These are phyloP conservation scores for Lutraria lutraria DNA, from an alignment of 2,888 invertebrate species.

Conservation along the genomic window DNA sequence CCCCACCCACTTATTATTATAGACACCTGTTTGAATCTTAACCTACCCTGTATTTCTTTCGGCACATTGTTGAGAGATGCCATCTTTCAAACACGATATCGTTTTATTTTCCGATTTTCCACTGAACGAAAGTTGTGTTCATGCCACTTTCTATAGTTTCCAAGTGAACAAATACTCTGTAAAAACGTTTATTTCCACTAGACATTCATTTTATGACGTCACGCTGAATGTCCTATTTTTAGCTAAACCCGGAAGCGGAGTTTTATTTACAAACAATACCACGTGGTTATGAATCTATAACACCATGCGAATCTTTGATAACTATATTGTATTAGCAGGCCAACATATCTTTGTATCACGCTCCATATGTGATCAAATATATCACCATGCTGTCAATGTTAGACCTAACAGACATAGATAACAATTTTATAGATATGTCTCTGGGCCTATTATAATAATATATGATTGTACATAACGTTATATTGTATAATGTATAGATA, in stretches of 20 bases:
- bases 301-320: no score
- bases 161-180: neutral
- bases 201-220: conserved; percentile 57
- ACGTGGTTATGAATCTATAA: conserved; percentile 29
- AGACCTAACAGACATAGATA: no score
- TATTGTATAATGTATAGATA: no score
- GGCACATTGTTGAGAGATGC: conserved; percentile 78
- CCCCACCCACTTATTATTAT: conserved; percentile 35
- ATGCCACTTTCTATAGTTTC: neutral
- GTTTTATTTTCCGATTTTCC: neutral
- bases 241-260: conserved; percentile 64
- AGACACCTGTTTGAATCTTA: conserved; percentile 44
- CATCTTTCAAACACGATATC: conserved; percentile 60
- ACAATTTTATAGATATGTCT: no score
- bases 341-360: no score
- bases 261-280: conserved; percentile 66
- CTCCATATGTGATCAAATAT: no score
- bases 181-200: conserved; percentile 27
- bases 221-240: conserved; percentile 50
- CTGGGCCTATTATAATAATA: no score
- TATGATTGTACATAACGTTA: no score
- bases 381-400: no score
- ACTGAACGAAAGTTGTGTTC: neutral
- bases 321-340: no score
- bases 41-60: conserved; percentile 79